These are phyloP conservation scores for Xiphophorus hellerii DNA, from an alignment of 2,113 vertebrate species.

Conservation along the genomic window DNA sequence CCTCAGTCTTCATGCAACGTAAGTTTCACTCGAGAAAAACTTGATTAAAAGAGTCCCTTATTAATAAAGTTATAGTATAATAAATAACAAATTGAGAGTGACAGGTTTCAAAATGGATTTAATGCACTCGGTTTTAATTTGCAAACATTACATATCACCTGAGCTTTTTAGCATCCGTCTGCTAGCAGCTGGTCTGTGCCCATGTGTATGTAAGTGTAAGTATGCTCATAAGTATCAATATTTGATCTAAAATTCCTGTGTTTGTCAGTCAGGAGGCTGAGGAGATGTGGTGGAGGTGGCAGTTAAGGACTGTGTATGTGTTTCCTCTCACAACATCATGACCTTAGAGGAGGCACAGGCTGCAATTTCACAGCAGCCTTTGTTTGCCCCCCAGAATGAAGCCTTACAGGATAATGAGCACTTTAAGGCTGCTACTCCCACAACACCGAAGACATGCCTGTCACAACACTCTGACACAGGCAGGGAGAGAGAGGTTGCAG, in stretches of 20 bases:
- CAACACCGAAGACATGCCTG: conserved; percentile 79
- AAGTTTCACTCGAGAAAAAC: no score
- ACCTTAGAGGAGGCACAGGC: conserved; percentile 68
- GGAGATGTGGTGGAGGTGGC: conserved; percentile 37
- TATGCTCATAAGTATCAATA: conserved; percentile 42
- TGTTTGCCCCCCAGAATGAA: conserved; percentile 83
- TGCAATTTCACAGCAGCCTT: conserved; percentile 83
- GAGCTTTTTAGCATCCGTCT: conserved; percentile 3
- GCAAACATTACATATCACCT: background rate
- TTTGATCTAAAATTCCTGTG: conserved; percentile 29
- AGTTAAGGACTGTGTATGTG: conserved; percentile 45
- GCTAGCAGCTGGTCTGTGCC: conserved; percentile 5
- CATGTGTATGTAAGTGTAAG: conserved; percentile 9
- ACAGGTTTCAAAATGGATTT: conserved; percentile 10
- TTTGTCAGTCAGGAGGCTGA: conserved; percentile 29
- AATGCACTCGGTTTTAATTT: background rate
- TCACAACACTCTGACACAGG: conserved; percentile 81
- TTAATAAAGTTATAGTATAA: background rate
- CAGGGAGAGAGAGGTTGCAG: conserved; percentile 20
- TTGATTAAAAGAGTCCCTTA: background rate
- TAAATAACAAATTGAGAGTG: background rate
- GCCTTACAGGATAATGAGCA: conserved; percentile 86
- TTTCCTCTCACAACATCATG: conserved; percentile 49
- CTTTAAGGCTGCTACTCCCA: conserved; percentile 81
- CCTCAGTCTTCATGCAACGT: no score